Percentiles rank a stretch among this genome's conserved stretches.
These are phyloP conservation scores for Apis cerana DNA, from an alignment of 1,140 invertebrate species.

Conservation along the genomic window DNA sequence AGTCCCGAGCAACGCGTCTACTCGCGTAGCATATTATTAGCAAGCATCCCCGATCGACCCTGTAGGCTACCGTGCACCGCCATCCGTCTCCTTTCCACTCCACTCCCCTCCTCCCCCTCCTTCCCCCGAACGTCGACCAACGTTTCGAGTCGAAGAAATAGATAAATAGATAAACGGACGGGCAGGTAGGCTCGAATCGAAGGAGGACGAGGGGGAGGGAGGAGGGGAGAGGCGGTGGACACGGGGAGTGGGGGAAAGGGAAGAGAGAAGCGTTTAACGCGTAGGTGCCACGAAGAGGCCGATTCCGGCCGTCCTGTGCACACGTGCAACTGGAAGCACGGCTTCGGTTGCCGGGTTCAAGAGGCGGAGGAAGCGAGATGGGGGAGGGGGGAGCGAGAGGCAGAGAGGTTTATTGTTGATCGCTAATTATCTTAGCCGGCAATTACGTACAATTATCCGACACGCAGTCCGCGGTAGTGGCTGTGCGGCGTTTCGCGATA, in stretches of 20 bases:
- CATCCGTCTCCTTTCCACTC: background rate
- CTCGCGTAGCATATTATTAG: constrained; percentile 71
- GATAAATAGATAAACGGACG: constrained; percentile 35
- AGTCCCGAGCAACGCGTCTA: constrained; percentile 66
- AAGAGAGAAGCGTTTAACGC: constrained; percentile 35
- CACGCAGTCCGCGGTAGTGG: constrained; percentile 68
- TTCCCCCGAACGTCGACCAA: background rate
- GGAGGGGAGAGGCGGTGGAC: constrained; percentile 13
- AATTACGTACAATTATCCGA: constrained; percentile 79
- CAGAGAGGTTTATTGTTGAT: constrained; percentile 77
- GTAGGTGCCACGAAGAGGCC: constrained; percentile 22
- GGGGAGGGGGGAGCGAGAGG: too few relatives aligned
- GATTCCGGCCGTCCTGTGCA: background rate
- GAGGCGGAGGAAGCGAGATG: constrained; percentile 39
- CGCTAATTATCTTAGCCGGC: constrained; percentile 77
- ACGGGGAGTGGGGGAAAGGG: constrained; percentile 25
- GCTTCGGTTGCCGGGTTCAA: background rate
- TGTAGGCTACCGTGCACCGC: constrained; percentile 60
- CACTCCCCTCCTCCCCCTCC: too few relatives aligned
- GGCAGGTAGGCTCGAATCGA: too few relatives aligned
- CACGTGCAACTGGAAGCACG: constrained; percentile 26
- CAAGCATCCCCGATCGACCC: constrained; percentile 61
- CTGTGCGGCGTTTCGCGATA: constrained; percentile 62
- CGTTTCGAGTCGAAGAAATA: background rate
- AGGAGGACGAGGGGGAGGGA: background rate